Evolutionary conservation across 1,140 invertebrate species (phyloP).

Genomic region (Ericerus pela): DNA sequence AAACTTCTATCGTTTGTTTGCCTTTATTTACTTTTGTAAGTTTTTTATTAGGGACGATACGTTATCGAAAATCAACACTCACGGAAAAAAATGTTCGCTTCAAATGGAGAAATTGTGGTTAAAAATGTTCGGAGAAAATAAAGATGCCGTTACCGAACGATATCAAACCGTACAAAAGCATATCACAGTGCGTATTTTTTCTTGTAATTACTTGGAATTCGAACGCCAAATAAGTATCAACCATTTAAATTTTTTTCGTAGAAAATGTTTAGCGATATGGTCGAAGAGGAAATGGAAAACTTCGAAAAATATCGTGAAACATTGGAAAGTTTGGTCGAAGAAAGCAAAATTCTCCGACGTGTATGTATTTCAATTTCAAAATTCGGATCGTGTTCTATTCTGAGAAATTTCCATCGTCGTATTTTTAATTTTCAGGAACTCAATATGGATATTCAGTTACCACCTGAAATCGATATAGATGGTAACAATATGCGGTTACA

Average conservation of each 20-base stretch:
- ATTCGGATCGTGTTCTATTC: not conserved
- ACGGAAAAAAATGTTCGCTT: too few relatives aligned
- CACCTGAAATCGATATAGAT: not conserved
- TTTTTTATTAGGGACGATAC: too few relatives aligned
- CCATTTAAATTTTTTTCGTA: not conserved
- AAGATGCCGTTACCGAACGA: not conserved
- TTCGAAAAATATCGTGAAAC: not conserved
- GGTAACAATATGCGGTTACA: not conserved
- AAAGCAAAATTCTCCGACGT: not conserved
- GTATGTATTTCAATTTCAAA: not conserved
- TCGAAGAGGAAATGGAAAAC: not conserved
- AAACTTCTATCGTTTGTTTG: too few relatives aligned
- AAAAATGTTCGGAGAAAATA: not conserved
- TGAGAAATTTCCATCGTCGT: not conserved
- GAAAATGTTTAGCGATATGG: not conserved
- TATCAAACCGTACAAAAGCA: not conserved
- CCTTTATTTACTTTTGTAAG: too few relatives aligned
- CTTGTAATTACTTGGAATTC: not conserved
- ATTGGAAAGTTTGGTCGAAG: not conserved
- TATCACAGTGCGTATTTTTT: not conserved
- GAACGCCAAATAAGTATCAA: not conserved
- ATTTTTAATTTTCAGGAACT: constrained; percentile 5
- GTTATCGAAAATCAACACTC: too few relatives aligned
- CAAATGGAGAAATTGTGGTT: constrained; percentile 26
- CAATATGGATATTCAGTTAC: not conserved